Evolutionary conservation across 2,113 vertebrate genomes (phyloP).

Genomic region (Embiotoca jacksoni): DNA sequence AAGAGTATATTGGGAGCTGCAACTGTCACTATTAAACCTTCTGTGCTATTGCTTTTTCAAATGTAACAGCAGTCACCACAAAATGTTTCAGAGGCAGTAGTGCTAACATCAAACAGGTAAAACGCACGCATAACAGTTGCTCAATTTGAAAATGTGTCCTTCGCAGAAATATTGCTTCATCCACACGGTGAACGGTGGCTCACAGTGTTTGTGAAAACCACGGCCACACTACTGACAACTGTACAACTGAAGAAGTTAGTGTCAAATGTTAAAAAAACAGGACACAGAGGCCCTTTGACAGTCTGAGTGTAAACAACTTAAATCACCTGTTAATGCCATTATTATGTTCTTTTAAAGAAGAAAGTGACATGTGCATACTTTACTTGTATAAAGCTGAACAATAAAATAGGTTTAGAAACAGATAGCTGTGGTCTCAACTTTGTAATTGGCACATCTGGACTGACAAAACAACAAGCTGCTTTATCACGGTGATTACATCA

Average conservation of each 20-base stretch:
- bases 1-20: not conserved
- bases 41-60: slow-evolving; percentile 1
- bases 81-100: slow-evolving; percentile 14
- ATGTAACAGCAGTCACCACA: not conserved
- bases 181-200: not conserved
- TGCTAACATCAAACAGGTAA: slow-evolving; percentile 19
- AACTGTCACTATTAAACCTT: slow-evolving; percentile 15
- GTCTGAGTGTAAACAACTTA: not conserved
- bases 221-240: too few species aligned
- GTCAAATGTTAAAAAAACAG: not conserved
- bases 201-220: slow-evolving; percentile 8
- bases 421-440: slow-evolving; percentile 21
- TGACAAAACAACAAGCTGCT: slow-evolving; percentile 23
- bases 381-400: not conserved
- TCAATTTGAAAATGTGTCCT: slow-evolving; percentile 22
- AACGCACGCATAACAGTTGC: slow-evolving; percentile 18
- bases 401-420: not conserved
- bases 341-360: not conserved
- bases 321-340: not conserved
- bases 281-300: not conserved
- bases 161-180: not conserved
- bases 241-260: too few species aligned
- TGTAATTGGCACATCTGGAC: slow-evolving; percentile 36
- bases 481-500: slow-evolving; percentile 22
- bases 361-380: not conserved